Base-by-base conservation (phyloP, 2,888 invertebrate genomes). In the Caenorhabditis plicata region DNA sequence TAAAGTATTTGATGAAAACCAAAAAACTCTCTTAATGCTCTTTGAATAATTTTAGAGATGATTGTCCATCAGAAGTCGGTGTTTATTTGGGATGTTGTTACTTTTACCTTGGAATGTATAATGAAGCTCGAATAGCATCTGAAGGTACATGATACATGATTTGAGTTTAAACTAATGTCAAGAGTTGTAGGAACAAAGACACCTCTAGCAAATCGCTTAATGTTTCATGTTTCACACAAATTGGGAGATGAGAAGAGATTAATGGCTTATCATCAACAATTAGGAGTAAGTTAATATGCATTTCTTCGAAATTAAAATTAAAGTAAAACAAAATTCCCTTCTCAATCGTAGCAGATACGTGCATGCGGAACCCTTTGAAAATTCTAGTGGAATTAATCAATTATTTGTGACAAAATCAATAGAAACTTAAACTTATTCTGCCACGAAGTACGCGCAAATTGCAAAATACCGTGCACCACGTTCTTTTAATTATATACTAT, bases 201-300 rank as follows among this genome's bases (percentile, higher is more conserved):
- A 53, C 85, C 88, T 26, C 80, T 87, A 7, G 87, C 88, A 84
- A 90, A 88, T 38, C 87, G 96, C 8, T 83, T 96, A 0, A 86
- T 89, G 60, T 93, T 96, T 83, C 96, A 96, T 83, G 84, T 96
- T 67, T 88, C 93, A 0, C 93, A 95, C 82, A 96, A 95, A 82
- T 86, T 93, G 71, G 87, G 87, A 23, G 92, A 94, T 73, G 94
- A 95, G 79, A 88, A 88, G 27, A 86, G 88, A 26, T 84, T 94
- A 62, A 88, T 90, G 87, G 87, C 87, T 32, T 87, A 90, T 55
- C 91, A 93, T 82, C 88, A 90, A 52, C 87, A 88, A 31, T 84
- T 96, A 31, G 88, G 90, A n/a, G 68, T 58, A 7, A 40, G 55
- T 36, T 22, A 5, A 17, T 39, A 11, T 27, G 29, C 13, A 15